Percentiles rank a stretch among this genome's conserved stretches.
Evolutionary conservation across 2,888 invertebrate species (phyloP).

Genomic region (Nymphalis c-album): DNA sequence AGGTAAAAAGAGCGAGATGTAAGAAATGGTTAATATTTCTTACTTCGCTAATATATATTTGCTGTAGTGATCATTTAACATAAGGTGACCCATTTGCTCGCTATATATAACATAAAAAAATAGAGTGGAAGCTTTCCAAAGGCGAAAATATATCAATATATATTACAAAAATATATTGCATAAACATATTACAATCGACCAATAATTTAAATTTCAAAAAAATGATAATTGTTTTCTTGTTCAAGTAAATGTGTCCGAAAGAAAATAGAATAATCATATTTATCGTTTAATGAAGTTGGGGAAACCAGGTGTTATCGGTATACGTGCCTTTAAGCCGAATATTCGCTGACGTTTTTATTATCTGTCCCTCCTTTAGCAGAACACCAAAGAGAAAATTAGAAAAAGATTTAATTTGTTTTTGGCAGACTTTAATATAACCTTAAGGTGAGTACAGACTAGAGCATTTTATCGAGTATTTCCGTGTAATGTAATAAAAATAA

Average conservation of each 20-base stretch:
- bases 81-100: too few relatives aligned
- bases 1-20: too few relatives aligned
- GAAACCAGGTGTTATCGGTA: neutral
- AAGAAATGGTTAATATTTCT: too few relatives aligned
- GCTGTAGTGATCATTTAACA: too few relatives aligned
- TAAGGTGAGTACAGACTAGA: too few relatives aligned
- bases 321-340: neutral
- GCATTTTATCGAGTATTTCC: neutral
- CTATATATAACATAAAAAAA: too few relatives aligned
- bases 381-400: neutral
- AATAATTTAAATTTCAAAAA: neutral
- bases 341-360: slow-evolving; percentile 3
- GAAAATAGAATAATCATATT: slow-evolving; percentile 2
- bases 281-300: slow-evolving; percentile 1
- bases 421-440: neutral
- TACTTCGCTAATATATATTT: too few relatives aligned
- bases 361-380: neutral
- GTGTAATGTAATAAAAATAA: too few relatives aligned
- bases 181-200: too few relatives aligned
- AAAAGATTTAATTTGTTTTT: neutral
- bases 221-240: neutral
- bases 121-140: too few relatives aligned
- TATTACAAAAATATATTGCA: too few relatives aligned
- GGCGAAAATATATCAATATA: too few relatives aligned
- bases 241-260: neutral